Base-by-base conservation (phyloP, 2,113 vertebrate species). In the Myiagra hebetior region DNA sequence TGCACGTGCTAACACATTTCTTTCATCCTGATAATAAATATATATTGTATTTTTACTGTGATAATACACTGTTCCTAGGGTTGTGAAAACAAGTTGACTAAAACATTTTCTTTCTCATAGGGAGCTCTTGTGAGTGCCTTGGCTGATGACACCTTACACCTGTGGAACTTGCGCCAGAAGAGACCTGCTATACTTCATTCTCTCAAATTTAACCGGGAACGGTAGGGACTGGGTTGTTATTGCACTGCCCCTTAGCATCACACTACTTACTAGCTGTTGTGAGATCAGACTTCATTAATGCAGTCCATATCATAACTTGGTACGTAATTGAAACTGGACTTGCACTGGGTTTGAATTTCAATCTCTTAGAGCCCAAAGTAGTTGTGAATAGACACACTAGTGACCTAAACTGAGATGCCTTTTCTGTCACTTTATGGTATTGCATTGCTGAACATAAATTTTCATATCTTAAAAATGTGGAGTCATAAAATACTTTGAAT, bases 141-240 rank as follows among this genome's bases (percentile, higher is more conserved):
- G 98, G 99, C 99, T 84, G 99, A 99, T 87, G 99, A 99, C 96
- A 99, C 98, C n/a, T 98, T 99, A 95, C 99, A 99, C 96, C 97
- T 99, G 94, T 99, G 99, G 99, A 99, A 99, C 97, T 98, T 99
- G 95, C 99, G 99, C 98, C 99, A 99, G 97, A 99, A 99, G 98
- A 99, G 99, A 97, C 99, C 99, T 59, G 99, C 99, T 89, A 98
- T 99, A 94, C 98, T 99, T 82, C 99, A 99, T 97, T 99, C 99
- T 9, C 99, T 99, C 68, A 99, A 99, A 98, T 99, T 99, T 98
- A 99, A 98, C 98, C 98, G 97, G 98, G 99, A 99, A 98, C 99
- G 99, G 99, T 99, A 97, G 97, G 98, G n/a, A 31, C 56, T 87
- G 37, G 37, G 4, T 86, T 47, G 4, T 57, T 70, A 3, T 8